phyloP scores from a whole-genome alignment of 2,888 invertebrate genomes.

The Drosophila lacicola region DNA sequence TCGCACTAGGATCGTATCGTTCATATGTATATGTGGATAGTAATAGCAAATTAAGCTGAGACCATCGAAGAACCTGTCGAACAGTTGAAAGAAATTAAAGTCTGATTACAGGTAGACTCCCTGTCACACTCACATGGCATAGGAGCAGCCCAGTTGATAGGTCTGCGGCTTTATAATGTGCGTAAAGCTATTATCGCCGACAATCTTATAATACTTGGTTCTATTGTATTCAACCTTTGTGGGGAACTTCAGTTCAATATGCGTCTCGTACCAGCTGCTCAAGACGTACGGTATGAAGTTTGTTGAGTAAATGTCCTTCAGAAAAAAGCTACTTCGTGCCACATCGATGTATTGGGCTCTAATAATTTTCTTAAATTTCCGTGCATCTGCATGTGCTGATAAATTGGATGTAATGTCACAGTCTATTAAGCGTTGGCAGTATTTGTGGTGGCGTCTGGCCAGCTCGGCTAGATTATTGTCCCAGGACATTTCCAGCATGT shows the following conservation, averaged over 20 bases:
- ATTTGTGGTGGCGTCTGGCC: slow-evolving; percentile 28
- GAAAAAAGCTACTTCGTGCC: slow-evolving; percentile 19
- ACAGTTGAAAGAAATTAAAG: background rate
- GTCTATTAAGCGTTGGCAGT: background rate
- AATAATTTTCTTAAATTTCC: no score
- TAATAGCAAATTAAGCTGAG: slow-evolving; percentile 46
- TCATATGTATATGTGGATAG: background rate
- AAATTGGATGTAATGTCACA: background rate
- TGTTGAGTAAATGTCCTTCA: slow-evolving; percentile 7
- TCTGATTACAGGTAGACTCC: background rate
- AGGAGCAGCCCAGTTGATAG: slow-evolving; percentile 40
- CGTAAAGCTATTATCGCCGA: slow-evolving; percentile 26
- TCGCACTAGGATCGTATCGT: background rate
- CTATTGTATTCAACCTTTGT: fast-evolving
- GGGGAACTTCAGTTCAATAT: slow-evolving; percentile 12
- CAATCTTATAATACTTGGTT: background rate
- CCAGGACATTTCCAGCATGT: slow-evolving; percentile 37
- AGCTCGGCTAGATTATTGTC: slow-evolving; percentile 26
- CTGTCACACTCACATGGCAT: slow-evolving; percentile 27
- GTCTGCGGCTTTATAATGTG: slow-evolving; percentile 25
- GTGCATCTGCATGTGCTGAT: background rate
- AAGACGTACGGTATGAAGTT: slow-evolving; percentile 22
- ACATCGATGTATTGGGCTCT: background rate
- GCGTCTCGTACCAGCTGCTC: slow-evolving; percentile 39
- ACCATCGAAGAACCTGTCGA: slow-evolving; percentile 22